Evolutionary conservation across 2,797 vertebrate species (phyloP).

Genomic region (Craterocephalus amniculus): DNA sequence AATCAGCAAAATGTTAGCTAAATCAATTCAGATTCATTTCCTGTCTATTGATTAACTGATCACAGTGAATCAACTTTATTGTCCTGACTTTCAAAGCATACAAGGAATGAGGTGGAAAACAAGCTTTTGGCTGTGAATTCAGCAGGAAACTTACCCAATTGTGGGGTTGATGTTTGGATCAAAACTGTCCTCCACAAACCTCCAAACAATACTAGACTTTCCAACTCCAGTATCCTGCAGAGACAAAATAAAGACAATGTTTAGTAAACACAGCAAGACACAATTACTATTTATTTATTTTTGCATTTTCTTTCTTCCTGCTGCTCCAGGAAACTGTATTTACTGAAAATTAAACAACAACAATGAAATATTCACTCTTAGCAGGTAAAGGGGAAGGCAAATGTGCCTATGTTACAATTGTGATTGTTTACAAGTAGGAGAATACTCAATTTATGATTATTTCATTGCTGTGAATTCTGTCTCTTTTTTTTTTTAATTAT

Average conservation of each 20-base stretch:
- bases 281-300: neutral
- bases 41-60: neutral
- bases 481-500: neutral
- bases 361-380: neutral
- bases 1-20: neutral
- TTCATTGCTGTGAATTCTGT: neutral
- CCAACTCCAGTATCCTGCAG: conserved; percentile 87
- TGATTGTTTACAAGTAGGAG: neutral
- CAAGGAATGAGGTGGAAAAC: neutral
- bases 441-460: neutral
- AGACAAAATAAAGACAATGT: conserved; percentile 38
- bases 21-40: neutral
- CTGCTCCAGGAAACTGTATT: neutral
- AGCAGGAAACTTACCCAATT: conserved; percentile 89
- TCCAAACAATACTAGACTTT: conserved; percentile 91
- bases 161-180: conserved; percentile 99
- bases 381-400: neutral
- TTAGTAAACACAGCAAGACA: conserved; percentile 31
- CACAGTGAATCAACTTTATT: neutral
- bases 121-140: neutral
- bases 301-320: conserved; percentile 10
- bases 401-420: neutral
- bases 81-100: neutral
- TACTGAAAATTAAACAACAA: neutral
- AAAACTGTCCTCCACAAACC: conserved; percentile 98